Conservation (phyloP, 1,140 invertebrate genomes). For the Phocides pigmalion region DNA sequence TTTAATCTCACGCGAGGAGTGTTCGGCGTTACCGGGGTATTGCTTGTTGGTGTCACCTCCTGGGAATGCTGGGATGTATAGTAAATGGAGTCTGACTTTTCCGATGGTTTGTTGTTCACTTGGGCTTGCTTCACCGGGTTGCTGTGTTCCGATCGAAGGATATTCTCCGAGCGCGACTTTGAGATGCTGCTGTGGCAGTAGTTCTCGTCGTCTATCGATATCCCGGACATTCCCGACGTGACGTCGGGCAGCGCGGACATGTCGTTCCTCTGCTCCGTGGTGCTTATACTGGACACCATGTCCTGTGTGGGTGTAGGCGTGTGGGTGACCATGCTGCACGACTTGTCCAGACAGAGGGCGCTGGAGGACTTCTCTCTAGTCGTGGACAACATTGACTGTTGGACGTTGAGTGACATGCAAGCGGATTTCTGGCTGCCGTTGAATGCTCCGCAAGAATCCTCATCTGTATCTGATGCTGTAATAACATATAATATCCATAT, state of each 20-base stretch:
- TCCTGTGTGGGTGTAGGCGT: slow-evolving; percentile 81
- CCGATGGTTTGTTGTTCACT: slow-evolving; percentile 49
- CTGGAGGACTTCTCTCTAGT: slow-evolving; percentile 78
- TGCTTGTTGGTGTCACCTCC: slow-evolving; percentile 70
- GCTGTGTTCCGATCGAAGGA: slow-evolving; percentile 75
- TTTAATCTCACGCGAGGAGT: slow-evolving; percentile 62
- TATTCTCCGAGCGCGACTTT: slow-evolving; percentile 80
- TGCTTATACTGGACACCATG: slow-evolving; percentile 83
- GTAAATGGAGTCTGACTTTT: slow-evolving; percentile 80
- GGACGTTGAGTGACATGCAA: slow-evolving; percentile 75
- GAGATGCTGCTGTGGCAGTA: slow-evolving; percentile 77
- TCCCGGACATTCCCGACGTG: slow-evolving; percentile 78
- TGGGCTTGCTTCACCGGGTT: slow-evolving; percentile 61
- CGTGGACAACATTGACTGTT: slow-evolving; percentile 72
- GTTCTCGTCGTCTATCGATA: slow-evolving; percentile 81
- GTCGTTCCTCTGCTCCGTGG: slow-evolving; percentile 78
- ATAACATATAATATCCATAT: neutral
- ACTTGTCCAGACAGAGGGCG: slow-evolving; percentile 77
- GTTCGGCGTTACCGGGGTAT: slow-evolving; percentile 41
- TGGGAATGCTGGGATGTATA: slow-evolving; percentile 78
- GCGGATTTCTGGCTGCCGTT: slow-evolving; percentile 79
- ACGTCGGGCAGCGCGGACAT: slow-evolving; percentile 75
- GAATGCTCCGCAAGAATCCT: slow-evolving; percentile 78
- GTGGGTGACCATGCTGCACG: slow-evolving; percentile 74
- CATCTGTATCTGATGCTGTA: slow-evolving; percentile 78